Conservation (phyloP, 2,888 invertebrate genomes). For the Agrilus mali region DNA sequence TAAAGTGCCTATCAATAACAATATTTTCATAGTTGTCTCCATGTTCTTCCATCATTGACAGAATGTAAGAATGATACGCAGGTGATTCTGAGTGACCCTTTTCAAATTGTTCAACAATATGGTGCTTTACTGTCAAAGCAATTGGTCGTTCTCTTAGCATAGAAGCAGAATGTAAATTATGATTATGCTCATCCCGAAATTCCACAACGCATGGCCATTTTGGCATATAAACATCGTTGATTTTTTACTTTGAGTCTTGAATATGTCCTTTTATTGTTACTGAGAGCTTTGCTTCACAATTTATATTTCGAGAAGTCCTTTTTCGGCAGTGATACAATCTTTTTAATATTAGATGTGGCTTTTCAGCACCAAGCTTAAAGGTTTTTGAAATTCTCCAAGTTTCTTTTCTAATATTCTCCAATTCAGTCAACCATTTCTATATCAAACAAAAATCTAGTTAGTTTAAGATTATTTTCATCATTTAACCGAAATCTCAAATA, state of each 20-base stretch:
- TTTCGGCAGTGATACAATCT: no score
- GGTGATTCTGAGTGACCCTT: constrained; percentile 11
- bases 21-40: constrained; percentile 10
- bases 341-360: no score
- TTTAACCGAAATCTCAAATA: no score
- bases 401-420: no score
- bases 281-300: constrained; percentile 1
- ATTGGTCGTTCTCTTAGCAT: not conserved
- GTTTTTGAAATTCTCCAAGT: no score
- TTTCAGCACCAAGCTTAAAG: no score
- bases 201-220: constrained; percentile 1
- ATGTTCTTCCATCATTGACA: constrained; percentile 11
- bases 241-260: not conserved
- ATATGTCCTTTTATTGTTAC: not conserved
- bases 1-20: constrained; percentile 8
- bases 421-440: no score
- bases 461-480: no score
- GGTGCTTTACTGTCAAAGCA: not conserved
- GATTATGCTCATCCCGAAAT: constrained; percentile 1
- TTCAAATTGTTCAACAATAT: constrained; percentile 8
- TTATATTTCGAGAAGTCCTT: not conserved
- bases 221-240: not conserved
- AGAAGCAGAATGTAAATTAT: not conserved
- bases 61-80: constrained; percentile 11
- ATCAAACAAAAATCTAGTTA: no score